Percentiles rank a stretch among this genome's conserved stretches.
Evolutionary conservation across 2,888 invertebrate species (phyloP).

Genomic region (Stegana nigrithorax): DNA sequence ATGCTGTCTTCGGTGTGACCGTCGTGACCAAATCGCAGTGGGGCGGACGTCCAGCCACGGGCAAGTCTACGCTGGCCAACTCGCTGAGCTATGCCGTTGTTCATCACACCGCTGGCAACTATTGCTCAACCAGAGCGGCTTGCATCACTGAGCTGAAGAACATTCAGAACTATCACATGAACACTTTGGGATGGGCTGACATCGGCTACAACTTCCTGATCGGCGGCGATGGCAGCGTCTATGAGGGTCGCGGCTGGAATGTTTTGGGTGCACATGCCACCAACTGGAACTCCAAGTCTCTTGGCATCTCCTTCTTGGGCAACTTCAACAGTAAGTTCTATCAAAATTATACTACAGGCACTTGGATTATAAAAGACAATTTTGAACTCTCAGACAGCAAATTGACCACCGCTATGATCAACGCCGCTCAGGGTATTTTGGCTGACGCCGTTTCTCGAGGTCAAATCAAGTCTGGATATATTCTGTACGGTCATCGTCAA

Average conservation of each 20-base stretch:
- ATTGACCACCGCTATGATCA: constrained; percentile 41
- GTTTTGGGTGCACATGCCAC: constrained; percentile 47
- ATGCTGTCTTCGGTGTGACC: constrained; percentile 28
- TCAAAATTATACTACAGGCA: no score
- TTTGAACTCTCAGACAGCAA: no score
- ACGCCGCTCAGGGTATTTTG: constrained; percentile 71
- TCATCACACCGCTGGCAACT: constrained; percentile 75
- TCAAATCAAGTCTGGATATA: constrained; percentile 71
- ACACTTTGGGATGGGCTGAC: constrained; percentile 44
- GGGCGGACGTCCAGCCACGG: constrained; percentile 48
- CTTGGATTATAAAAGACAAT: no score
- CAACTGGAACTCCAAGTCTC: constrained; percentile 44
- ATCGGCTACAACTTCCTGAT: constrained; percentile 54
- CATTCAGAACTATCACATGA: constrained; percentile 49
- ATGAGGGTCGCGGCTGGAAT: constrained; percentile 54
- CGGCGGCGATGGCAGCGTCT: constrained; percentile 52
- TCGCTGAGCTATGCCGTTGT: constrained; percentile 68
- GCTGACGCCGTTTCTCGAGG: constrained; percentile 72
- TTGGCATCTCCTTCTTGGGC: constrained; percentile 53
- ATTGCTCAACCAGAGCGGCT: constrained; percentile 33
- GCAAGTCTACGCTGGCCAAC: constrained; percentile 29
- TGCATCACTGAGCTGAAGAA: constrained; percentile 44
- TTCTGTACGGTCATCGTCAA: constrained; percentile 74
- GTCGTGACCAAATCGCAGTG: constrained; percentile 43
- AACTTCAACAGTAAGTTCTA: constrained; percentile 35